Evolutionary conservation across 2,888 invertebrate species (phyloP).

Genomic region (Galeruca laticollis): DNA sequence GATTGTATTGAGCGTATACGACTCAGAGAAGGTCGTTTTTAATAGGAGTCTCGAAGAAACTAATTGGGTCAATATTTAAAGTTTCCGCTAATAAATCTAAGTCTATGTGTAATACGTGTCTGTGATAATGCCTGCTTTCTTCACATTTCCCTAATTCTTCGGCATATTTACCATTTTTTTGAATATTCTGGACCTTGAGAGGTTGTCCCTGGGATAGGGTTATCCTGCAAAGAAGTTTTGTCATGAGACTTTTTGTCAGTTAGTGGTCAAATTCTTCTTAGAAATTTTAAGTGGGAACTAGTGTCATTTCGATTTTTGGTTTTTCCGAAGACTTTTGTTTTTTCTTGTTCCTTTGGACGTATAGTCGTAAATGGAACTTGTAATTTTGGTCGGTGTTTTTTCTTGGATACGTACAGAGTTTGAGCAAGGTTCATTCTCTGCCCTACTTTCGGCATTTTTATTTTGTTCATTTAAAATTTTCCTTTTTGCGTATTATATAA

Average conservation of each 20-base stretch:
- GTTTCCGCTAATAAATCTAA: slow-evolving; percentile 13
- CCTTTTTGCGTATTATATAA: background rate
- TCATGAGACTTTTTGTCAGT: background rate
- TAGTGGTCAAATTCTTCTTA: background rate
- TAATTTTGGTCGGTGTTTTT: slow-evolving; percentile 2
- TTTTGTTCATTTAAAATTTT: slow-evolving; percentile 7
- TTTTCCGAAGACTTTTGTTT: slow-evolving; percentile 8
- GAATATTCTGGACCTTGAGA: slow-evolving; percentile 8
- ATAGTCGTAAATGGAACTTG: slow-evolving; percentile 2
- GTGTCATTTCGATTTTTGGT: background rate
- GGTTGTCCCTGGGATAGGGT: background rate
- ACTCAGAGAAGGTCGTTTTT: slow-evolving; percentile 1
- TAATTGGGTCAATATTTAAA: background rate
- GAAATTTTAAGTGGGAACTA: background rate
- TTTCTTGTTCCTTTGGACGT: background rate
- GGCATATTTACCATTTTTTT: slow-evolving; percentile 9
- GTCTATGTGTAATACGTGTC: slow-evolving; percentile 19
- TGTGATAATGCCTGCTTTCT: background rate
- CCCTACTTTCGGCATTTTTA: background rate
- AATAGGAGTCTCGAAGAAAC: background rate
- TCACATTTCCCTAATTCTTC: slow-evolving; percentile 5
- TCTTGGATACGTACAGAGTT: background rate
- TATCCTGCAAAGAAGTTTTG: background rate
- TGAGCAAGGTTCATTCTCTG: slow-evolving; percentile 1
- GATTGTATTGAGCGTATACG: slow-evolving; percentile 6